Conservation (phyloP, 2,113 vertebrate genomes). For the Electrona antarctica region DNA sequence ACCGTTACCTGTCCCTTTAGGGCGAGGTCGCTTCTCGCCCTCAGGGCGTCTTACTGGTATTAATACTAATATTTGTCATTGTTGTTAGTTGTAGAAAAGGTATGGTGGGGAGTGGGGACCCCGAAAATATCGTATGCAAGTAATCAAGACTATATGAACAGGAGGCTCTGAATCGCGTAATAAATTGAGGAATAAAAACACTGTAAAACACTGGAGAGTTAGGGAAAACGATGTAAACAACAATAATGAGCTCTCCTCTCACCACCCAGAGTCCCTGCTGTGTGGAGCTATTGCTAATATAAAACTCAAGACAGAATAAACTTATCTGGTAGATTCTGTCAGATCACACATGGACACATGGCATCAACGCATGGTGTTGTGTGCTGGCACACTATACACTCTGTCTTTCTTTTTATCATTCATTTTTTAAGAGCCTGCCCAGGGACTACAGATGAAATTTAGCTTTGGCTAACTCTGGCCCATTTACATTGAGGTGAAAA, state of each 20-base stretch:
- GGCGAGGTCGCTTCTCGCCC: too few relatives aligned
- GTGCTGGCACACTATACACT: too few relatives aligned
- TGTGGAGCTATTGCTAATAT: conserved; percentile 22
- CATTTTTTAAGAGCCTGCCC: too few relatives aligned
- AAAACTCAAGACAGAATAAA: too few relatives aligned
- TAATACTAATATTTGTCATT: background rate
- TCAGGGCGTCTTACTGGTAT: too few relatives aligned
- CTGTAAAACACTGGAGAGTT: conserved; percentile 48
- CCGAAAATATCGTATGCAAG: conserved; percentile 51
- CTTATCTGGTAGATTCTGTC: background rate
- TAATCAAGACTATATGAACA: conserved; percentile 20
- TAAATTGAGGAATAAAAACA: conserved; percentile 62
- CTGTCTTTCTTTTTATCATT: too few relatives aligned
- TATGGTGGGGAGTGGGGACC: conserved; percentile 22
- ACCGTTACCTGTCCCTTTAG: too few relatives aligned
- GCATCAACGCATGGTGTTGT: too few relatives aligned
- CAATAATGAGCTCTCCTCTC: conserved; percentile 33
- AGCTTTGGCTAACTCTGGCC: too few relatives aligned
- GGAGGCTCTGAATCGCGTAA: conserved; percentile 65
- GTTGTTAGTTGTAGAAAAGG: conserved; percentile 32
- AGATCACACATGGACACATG: too few relatives aligned
- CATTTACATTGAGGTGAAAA: too few relatives aligned
- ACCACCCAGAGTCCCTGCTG: conserved; percentile 19
- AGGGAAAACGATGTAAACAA: conserved; percentile 38
- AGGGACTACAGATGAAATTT: too few relatives aligned